These are phyloP conservation scores for Tinamus major DNA, from an alignment of 2,797 vertebrate genomes.

Conservation along the genomic window DNA sequence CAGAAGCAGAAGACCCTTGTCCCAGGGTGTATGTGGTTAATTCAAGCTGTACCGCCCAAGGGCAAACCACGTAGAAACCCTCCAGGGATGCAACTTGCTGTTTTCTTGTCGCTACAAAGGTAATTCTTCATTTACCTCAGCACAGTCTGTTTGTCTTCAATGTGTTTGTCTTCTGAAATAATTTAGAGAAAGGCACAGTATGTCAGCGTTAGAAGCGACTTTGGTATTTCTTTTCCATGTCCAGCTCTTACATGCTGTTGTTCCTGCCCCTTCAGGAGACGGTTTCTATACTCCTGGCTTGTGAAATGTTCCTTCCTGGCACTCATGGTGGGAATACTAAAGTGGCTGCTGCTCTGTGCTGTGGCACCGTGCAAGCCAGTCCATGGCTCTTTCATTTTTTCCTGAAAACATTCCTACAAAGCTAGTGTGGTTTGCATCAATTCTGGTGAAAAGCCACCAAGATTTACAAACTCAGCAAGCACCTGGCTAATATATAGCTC, in stretches of 20 bases:
- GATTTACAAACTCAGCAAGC: background rate
- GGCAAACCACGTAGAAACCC: background rate
- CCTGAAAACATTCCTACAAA: background rate
- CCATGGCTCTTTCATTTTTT: background rate
- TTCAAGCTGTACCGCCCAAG: background rate
- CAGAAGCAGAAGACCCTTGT: background rate
- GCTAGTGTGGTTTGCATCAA: background rate
- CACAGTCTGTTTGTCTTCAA: fast-evolving
- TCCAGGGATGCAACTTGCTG: background rate
- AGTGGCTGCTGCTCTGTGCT: background rate
- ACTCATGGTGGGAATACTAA: background rate
- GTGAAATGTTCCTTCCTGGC: background rate
- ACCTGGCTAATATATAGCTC: too few relatives aligned
- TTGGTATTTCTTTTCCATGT: background rate
- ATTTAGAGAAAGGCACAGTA: background rate
- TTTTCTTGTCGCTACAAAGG: background rate
- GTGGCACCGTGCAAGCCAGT: background rate
- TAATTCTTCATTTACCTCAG: fast-evolving
- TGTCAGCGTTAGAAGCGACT: background rate
- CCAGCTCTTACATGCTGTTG: background rate
- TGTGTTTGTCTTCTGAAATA: background rate
- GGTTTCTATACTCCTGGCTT: background rate
- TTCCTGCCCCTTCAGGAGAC: fast-evolving
- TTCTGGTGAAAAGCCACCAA: background rate
- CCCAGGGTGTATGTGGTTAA: fast-evolving